These are phyloP conservation scores for Microctonus aethiopoides DNA, from an alignment of 2,888 invertebrate genomes.

Conservation along the genomic window DNA sequence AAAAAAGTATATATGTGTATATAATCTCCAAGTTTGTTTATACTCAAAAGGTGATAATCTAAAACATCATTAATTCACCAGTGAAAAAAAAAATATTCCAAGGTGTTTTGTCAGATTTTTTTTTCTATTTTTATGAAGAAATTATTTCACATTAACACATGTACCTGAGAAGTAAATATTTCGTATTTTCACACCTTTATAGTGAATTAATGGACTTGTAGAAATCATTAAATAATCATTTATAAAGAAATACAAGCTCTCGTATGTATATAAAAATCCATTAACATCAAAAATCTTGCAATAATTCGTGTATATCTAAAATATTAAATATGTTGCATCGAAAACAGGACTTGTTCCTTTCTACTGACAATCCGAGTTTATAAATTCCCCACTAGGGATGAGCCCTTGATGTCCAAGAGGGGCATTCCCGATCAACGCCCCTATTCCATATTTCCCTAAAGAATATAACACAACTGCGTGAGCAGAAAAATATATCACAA, in stretches of 20 bases:
- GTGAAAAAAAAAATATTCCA: constrained; percentile 4
- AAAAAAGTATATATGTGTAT: not conserved
- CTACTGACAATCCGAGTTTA: not conserved
- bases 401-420: not conserved
- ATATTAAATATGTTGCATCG: not conserved
- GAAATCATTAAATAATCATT: constrained; percentile 41
- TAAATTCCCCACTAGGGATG: not conserved
- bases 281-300: not conserved
- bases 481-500: constrained; percentile 14
- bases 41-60: not conserved
- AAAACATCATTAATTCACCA: constrained; percentile 8
- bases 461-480: constrained; percentile 1
- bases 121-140: not conserved
- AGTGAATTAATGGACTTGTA: not conserved
- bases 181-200: not conserved
- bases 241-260: constrained; percentile 28
- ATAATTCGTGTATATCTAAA: not conserved
- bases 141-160: not conserved
- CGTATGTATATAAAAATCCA: not conserved
- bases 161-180: constrained; percentile 10
- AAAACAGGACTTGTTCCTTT: not conserved
- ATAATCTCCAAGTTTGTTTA: not conserved
- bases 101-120: constrained; percentile 22
- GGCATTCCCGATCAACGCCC: not conserved
- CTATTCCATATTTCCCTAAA: not conserved